Percentiles rank a stretch among this genome's conserved stretches.
phyloP scores from a whole-genome alignment of 1,140 invertebrate species.

The Physella acuta region DNA sequence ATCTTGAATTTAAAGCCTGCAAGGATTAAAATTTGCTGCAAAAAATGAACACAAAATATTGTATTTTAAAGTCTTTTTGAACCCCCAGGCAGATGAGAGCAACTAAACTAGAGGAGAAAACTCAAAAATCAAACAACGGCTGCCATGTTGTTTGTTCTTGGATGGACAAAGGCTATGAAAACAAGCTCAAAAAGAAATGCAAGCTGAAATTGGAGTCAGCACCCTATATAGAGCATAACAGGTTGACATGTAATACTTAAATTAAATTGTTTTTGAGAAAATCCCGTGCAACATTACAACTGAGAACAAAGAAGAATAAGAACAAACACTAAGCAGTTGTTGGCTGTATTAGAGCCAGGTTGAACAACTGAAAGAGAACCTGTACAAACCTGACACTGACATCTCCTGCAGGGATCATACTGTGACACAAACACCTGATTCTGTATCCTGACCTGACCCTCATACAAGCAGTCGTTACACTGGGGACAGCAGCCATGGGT shows the following conservation, averaged over 20 bases:
- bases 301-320: too few relatives aligned
- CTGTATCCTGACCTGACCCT: conserved; percentile 25
- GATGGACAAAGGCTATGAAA: too few relatives aligned
- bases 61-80: not conserved
- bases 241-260: not conserved
- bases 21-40: not conserved
- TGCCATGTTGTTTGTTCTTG: too few relatives aligned
- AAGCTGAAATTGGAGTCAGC: too few relatives aligned
- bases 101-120: not conserved
- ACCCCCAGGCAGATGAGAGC: too few relatives aligned
- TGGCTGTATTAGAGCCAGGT: not conserved
- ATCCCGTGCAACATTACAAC: too few relatives aligned
- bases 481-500: conserved; percentile 31
- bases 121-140: too few relatives aligned
- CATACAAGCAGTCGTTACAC: conserved; percentile 38
- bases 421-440: conserved; percentile 29
- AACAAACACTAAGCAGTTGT: not conserved
- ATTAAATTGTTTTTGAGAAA: not conserved
- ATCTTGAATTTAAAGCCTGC: too few relatives aligned
- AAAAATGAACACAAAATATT: not conserved
- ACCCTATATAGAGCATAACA: too few relatives aligned
- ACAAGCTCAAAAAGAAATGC: too few relatives aligned
- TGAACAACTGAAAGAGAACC: not conserved
- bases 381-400: conserved; percentile 38
- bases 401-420: conserved; percentile 39